These are phyloP conservation scores for Takifugu ocellatus DNA, from an alignment of 2,797 vertebrate species.

Conservation along the genomic window DNA sequence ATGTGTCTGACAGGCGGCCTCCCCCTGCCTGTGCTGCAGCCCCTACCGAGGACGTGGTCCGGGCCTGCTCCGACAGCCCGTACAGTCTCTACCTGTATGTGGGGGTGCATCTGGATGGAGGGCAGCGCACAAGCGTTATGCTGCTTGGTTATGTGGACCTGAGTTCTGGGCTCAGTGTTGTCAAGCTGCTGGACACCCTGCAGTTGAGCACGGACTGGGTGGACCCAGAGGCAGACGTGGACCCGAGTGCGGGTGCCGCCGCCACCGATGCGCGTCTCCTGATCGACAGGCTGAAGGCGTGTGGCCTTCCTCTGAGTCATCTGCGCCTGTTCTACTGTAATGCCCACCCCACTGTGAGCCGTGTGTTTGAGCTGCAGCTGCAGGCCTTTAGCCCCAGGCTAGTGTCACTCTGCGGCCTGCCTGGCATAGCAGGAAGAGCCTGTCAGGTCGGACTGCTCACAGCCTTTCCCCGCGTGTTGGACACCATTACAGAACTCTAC, in stretches of 20 bases:
- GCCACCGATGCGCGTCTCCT: conserved; percentile 25
- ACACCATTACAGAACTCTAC: conserved; percentile 61
- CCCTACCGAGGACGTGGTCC: conserved; percentile 29
- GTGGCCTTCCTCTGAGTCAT: conserved; percentile 51
- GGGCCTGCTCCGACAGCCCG: conserved; percentile 38
- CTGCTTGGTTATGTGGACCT: conserved; percentile 66
- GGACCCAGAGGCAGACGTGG: rapidly evolving
- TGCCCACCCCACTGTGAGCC: conserved; percentile 7
- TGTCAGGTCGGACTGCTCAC: conserved; percentile 49
- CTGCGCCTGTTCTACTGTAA: conserved; percentile 62
- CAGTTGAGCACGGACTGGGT: conserved; percentile 20
- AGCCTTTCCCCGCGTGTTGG: conserved; percentile 36
- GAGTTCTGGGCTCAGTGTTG: conserved; percentile 21
- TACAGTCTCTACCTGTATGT: conserved; percentile 72
- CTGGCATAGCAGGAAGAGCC: conserved; percentile 41
- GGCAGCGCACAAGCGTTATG: conserved; percentile 34
- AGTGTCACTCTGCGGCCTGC: conserved; percentile 61
- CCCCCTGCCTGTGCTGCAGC: conserved; percentile 2
- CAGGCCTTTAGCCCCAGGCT: conserved; percentile 35
- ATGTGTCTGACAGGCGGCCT: not conserved
- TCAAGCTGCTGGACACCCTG: conserved; percentile 58
- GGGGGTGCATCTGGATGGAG: conserved; percentile 43
- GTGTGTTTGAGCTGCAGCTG: conserved; percentile 34
- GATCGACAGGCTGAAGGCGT: conserved; percentile 34
- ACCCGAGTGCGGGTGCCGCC: rapidly evolving